Evolutionary conservation across 1,140 invertebrate genomes (phyloP).

Genomic region (Megathymus violae): DNA sequence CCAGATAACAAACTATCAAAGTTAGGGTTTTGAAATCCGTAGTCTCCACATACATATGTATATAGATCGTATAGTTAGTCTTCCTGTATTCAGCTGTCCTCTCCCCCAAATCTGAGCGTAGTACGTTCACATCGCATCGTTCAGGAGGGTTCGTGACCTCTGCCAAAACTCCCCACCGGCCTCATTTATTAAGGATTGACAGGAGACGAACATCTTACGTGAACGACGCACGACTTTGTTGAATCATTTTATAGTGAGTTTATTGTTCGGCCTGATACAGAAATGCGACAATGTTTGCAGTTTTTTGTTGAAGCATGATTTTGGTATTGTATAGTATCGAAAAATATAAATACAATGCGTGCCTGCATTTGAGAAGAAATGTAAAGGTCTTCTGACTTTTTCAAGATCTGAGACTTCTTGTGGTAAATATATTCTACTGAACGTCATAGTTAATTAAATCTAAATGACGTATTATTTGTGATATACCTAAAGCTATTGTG

Average conservation of each 20-base stretch:
- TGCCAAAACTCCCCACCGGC: slow-evolving; percentile 47
- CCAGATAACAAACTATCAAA: too few species aligned
- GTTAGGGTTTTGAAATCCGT: neutral
- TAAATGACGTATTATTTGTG: too few species aligned
- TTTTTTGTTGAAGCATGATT: neutral
- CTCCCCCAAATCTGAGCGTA: slow-evolving; percentile 36
- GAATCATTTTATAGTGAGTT: neutral
- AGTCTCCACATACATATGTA: neutral
- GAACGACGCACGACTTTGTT: slow-evolving; percentile 2
- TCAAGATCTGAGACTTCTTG: too few species aligned
- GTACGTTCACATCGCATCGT: slow-evolving; percentile 46
- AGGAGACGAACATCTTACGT: slow-evolving; percentile 30
- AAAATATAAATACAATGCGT: too few species aligned
- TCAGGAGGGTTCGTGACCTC: slow-evolving; percentile 49
- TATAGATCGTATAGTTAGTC: neutral
- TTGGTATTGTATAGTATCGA: neutral
- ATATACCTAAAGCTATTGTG: too few species aligned
- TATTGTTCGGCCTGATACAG: neutral
- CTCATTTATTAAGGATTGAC: slow-evolving; percentile 47
- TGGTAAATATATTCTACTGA: too few species aligned
- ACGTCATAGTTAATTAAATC: too few species aligned
- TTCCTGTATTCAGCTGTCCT: slow-evolving; percentile 8
- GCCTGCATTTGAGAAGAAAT: too few species aligned
- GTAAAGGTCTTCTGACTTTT: neutral
- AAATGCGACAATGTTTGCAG: neutral